phyloP scores from a whole-genome alignment of 2,113 vertebrate genomes.

The Pelmatolapia mariae region DNA sequence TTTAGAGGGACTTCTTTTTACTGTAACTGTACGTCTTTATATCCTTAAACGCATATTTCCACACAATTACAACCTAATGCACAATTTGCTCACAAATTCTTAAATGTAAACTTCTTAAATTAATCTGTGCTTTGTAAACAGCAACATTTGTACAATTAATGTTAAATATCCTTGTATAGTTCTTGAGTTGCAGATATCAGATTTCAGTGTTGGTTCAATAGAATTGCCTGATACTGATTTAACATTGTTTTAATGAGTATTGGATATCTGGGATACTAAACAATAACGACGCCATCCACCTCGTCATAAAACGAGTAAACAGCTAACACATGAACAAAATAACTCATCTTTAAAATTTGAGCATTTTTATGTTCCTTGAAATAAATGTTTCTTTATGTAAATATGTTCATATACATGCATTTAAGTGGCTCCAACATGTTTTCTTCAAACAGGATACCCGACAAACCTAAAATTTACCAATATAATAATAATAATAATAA shows the following conservation, averaged over 20 bases:
- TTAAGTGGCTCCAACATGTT: rapidly evolving
- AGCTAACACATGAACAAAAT: not conserved
- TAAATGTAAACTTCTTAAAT: not conserved
- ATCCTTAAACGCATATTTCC: not conserved
- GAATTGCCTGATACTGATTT: not conserved
- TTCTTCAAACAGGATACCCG: not conserved
- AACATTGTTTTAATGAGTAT: not conserved
- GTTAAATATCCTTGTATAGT: not conserved
- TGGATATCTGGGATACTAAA: not conserved
- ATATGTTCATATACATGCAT: not conserved
- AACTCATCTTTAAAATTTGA: not conserved
- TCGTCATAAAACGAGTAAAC: not conserved
- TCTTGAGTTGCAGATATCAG: not conserved
- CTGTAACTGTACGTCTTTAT: not conserved
- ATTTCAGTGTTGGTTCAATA: not conserved
- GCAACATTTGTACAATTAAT: not conserved
- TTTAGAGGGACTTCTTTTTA: not conserved
- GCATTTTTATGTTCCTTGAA: not conserved
- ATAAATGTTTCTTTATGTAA: not conserved
- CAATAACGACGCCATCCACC: not conserved
- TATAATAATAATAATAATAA: not conserved
- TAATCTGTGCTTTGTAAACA: not conserved
- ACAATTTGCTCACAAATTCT: not conserved
- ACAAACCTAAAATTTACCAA: not conserved
- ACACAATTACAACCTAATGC: not conserved